A percentile compares a stretch with the other conserved stretches of the same genome.
phyloP scores from a whole-genome alignment of 2,113 vertebrate genomes.

The Haemorhous mexicanus region DNA sequence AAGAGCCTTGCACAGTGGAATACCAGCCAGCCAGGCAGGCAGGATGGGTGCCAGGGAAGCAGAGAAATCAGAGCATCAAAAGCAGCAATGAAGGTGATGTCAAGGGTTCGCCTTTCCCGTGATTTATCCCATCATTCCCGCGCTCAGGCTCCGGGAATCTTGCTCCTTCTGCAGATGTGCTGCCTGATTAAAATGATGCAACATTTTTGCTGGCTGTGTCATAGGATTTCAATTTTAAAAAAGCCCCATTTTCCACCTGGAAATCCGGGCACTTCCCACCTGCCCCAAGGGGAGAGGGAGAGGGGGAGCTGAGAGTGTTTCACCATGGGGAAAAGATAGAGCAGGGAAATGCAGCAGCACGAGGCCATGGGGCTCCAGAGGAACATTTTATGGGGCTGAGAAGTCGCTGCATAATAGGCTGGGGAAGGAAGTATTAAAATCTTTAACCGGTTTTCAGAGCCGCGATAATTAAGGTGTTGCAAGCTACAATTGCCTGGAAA shows the following conservation, averaged over 20 bases:
- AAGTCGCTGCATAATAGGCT: background rate
- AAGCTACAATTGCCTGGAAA: conserved; percentile 17
- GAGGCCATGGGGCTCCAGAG: background rate
- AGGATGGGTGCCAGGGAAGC: background rate
- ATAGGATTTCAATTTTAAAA: background rate
- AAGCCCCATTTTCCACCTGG: background rate
- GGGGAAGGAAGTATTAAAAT: conserved; percentile 61
- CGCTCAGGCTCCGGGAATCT: conserved; percentile 13
- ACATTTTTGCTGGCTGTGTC: background rate
- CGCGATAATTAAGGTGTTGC: conserved; percentile 41
- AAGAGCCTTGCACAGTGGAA: background rate
- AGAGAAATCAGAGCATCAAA: background rate
- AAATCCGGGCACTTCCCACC: background rate
- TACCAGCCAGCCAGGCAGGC: background rate
- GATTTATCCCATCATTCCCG: background rate
- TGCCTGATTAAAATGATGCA: conserved; percentile 45
- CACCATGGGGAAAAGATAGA: background rate
- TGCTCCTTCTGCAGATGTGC: conserved; percentile 53
- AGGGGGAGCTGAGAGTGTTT: background rate
- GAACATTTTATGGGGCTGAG: conserved; percentile 18
- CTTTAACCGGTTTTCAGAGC: conserved; percentile 49
- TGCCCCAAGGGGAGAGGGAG: background rate
- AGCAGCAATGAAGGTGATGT: conserved; percentile 20
- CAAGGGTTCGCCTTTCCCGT: background rate
- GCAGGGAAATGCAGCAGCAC: background rate